phyloP scores from a whole-genome alignment of 2,113 vertebrate species.

The Hydrolagus affinis region DNA sequence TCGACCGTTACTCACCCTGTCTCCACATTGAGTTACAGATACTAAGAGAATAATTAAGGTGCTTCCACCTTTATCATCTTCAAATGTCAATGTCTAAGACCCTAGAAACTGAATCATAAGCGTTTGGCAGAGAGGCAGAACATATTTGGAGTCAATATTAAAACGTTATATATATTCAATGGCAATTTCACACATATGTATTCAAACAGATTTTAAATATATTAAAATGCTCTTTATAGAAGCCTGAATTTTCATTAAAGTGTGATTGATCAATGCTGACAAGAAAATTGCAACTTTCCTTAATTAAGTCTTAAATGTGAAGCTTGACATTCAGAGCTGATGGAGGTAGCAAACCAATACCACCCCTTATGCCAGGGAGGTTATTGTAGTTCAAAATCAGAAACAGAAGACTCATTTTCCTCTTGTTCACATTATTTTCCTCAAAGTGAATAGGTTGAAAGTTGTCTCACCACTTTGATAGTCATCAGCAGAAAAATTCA shows the following conservation, averaged over 20 bases:
- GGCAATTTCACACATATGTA: too few species aligned
- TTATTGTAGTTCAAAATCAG: not conserved
- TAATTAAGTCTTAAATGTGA: not conserved
- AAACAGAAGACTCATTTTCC: not conserved
- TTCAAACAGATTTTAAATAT: not conserved
- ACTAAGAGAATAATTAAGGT: not conserved
- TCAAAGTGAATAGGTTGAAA: not conserved
- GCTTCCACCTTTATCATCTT: not conserved
- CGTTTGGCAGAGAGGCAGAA: not conserved
- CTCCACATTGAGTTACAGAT: not conserved
- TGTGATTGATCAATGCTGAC: not conserved
- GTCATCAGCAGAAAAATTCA: not conserved
- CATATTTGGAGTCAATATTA: not conserved
- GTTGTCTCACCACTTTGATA: not conserved
- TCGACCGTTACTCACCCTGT: too few species aligned
- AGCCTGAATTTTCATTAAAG: not conserved
- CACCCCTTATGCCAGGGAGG: not conserved
- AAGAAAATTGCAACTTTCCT: not conserved
- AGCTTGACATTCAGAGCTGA: not conserved
- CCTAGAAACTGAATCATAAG: not conserved
- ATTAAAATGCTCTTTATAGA: not conserved
- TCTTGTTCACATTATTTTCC: not conserved
- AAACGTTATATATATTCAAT: not conserved
- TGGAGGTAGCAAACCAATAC: not conserved
- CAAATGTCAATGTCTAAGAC: not conserved